Percentiles rank a stretch among this genome's conserved stretches.
Evolutionary conservation across 2,888 invertebrate species (phyloP).

Genomic region (Malthinus seriepunctatus): DNA sequence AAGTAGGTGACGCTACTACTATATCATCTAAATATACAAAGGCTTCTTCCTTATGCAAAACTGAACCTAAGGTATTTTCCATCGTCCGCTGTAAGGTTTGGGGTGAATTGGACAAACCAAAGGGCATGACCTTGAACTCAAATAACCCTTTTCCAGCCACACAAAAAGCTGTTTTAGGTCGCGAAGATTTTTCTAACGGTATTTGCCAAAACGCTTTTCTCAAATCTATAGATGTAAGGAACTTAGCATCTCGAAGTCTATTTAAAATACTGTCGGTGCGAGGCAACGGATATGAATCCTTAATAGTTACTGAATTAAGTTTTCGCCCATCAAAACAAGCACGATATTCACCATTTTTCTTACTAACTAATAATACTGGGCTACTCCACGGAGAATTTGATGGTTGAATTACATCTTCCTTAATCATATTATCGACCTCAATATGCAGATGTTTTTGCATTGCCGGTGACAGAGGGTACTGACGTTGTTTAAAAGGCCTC

Average conservation of each 20-base stretch:
- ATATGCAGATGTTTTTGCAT: background rate
- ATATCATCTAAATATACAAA: too few species aligned
- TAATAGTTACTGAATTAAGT: slow-evolving; percentile 34
- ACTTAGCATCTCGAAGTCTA: too few species aligned
- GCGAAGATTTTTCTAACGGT: background rate
- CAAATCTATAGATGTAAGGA: too few species aligned
- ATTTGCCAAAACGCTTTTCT: too few species aligned
- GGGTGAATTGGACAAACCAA: too few species aligned
- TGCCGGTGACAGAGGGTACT: background rate
- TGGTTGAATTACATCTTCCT: background rate
- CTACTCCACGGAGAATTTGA: slow-evolving; percentile 31
- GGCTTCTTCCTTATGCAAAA: too few species aligned
- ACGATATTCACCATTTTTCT: slow-evolving; percentile 29
- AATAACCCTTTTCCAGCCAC: background rate
- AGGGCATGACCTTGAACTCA: too few species aligned
- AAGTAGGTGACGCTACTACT: too few species aligned
- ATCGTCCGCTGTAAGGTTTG: too few species aligned
- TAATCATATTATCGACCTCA: background rate
- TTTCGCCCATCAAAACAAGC: slow-evolving; percentile 38
- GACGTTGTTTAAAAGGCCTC: too few species aligned
- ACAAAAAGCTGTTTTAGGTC: background rate
- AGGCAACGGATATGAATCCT: slow-evolving; percentile 38
- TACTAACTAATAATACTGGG: slow-evolving; percentile 35
- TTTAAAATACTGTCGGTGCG: too few species aligned
- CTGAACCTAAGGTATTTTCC: too few species aligned